These are phyloP conservation scores for Stomorhina lunata DNA, from an alignment of 2,888 invertebrate species.

Conservation along the genomic window DNA sequence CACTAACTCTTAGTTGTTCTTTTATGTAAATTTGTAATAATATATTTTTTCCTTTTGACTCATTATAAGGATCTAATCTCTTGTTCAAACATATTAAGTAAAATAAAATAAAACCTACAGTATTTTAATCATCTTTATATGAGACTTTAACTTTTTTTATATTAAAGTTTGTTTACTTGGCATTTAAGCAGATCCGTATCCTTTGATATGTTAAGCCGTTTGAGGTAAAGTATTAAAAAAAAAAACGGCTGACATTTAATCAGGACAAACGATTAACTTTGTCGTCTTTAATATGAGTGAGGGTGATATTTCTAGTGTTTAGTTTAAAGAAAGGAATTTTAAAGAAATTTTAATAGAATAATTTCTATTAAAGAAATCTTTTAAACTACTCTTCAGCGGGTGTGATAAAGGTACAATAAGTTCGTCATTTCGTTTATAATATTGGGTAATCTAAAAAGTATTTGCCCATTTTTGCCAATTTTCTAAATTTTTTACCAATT, in stretches of 20 bases:
- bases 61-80: slow-evolving; percentile 56
- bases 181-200: slow-evolving; percentile 60
- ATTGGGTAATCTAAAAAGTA: no score
- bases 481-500: no score
- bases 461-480: no score
- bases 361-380: no score
- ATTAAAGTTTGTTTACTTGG: slow-evolving; percentile 55
- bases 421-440: no score
- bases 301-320: no score
- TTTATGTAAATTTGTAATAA: slow-evolving; percentile 49
- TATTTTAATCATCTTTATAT: slow-evolving; percentile 42
- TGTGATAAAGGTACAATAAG: no score
- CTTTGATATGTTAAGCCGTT: slow-evolving; percentile 64
- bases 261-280: slow-evolving; percentile 50
- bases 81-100: slow-evolving; percentile 49
- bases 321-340: no score
- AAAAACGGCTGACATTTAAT: slow-evolving; percentile 48
- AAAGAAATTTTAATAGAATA: no score
- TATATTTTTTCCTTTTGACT: slow-evolving; percentile 59
- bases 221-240: slow-evolving; percentile 15
- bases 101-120: background rate
- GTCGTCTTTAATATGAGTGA: background rate
- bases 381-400: no score
- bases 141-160: slow-evolving; percentile 32
- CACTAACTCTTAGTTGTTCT: slow-evolving; percentile 21